Evolutionary conservation across 1,140 invertebrate genomes (phyloP).

Genomic region (Battus philenor): DNA sequence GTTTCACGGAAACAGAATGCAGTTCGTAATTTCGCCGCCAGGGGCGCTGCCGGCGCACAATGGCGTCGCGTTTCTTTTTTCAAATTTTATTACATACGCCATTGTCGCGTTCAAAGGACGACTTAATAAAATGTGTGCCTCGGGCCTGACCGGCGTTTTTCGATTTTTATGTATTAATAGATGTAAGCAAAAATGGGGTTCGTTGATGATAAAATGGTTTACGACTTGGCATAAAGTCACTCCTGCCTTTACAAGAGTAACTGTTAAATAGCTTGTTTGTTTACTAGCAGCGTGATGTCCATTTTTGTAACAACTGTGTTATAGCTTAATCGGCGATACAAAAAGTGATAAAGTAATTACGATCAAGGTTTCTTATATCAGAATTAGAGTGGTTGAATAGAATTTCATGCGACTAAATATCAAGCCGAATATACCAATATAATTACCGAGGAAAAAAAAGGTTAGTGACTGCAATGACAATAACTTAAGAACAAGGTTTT

Average conservation of each 20-base stretch:
- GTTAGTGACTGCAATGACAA: no score
- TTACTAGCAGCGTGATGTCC: neutral
- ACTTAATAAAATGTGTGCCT: conserved; percentile 41
- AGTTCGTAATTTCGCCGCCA: conserved; percentile 36
- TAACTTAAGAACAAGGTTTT: no score
- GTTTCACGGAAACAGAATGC: conserved; percentile 35
- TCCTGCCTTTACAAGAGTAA: neutral
- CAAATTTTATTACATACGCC: conserved; percentile 46
- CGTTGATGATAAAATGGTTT: conserved; percentile 17
- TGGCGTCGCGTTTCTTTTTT: conserved; percentile 38
- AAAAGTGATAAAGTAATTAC: neutral
- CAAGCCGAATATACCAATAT: no score
- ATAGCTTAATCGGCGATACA: no score
- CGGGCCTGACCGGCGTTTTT: conserved; percentile 24
- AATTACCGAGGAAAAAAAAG: no score
- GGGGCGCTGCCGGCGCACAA: conserved; percentile 27
- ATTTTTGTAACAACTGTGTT: neutral
- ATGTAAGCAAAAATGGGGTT: conserved; percentile 18
- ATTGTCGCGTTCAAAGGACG: conserved; percentile 44
- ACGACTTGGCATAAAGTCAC: neutral
- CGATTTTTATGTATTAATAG: conserved; percentile 35
- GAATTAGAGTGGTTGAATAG: neutral
- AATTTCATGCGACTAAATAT: no score
- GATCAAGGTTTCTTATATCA: neutral
- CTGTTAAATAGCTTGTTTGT: conserved; percentile 13